phyloP scores from a whole-genome alignment of 2,888 invertebrate species.

The Pyrrhia umbra region DNA sequence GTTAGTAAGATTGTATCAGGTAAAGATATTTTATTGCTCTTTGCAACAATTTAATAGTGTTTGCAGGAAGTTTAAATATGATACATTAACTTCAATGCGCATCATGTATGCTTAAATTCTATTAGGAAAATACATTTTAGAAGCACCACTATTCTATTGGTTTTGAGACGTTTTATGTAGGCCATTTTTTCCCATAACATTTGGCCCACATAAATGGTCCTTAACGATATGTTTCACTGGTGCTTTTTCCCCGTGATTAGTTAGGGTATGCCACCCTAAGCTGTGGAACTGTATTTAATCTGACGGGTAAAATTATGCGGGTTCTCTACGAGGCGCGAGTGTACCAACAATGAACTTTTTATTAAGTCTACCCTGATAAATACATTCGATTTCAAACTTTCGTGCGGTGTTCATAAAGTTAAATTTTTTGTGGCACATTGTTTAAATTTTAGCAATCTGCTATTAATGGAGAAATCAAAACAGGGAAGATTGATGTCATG shows the following conservation, averaged over 20 bases:
- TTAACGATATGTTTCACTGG: conserved; percentile 55
- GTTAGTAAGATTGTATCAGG: conserved; percentile 39
- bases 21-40: conserved; percentile 12
- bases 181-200: conserved; percentile 54
- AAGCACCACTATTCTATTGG: background rate
- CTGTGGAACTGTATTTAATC: conserved; percentile 71
- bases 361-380: conserved; percentile 31
- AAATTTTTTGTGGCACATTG: conserved; percentile 29
- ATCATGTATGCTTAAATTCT: background rate
- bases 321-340: conserved; percentile 68
- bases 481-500: conserved; percentile 85
- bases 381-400: conserved; percentile 59
- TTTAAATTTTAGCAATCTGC: conserved; percentile 77
- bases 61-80: background rate
- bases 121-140: background rate
- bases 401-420: conserved; percentile 19
- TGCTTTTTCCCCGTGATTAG: conserved; percentile 66
- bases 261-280: conserved; percentile 72
- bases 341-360: conserved; percentile 73
- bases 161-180: background rate
- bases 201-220: conserved; percentile 46
- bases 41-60: conserved; percentile 12
- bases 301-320: conserved; percentile 83
- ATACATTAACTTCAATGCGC: background rate
- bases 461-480: conserved; percentile 85